Conservation (phyloP, 2,888 invertebrate species). For the Odontothrips loti region DNA sequence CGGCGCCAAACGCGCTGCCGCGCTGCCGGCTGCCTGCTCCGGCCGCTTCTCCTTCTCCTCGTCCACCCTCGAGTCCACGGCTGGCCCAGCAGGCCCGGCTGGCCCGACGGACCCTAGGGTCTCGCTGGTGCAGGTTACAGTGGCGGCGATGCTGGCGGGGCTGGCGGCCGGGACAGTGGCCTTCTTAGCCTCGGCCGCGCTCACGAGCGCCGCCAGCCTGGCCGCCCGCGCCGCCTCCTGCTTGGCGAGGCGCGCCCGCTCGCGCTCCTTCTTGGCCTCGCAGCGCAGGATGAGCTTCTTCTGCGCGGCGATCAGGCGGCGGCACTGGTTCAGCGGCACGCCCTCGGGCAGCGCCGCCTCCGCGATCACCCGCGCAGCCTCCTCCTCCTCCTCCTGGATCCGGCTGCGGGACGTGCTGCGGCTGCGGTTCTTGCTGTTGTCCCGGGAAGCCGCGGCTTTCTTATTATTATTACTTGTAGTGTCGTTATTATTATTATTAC, state of each 20-base stretch:
- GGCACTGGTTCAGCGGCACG: constrained; percentile 15
- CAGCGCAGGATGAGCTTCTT: constrained; percentile 3
- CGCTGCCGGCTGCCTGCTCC: not conserved
- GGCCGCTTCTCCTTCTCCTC: not conserved
- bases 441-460: not conserved
- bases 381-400: constrained; percentile 34
- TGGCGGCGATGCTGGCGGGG: no score
- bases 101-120: not conserved
- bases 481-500: no score
- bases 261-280: constrained; percentile 9
- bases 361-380: constrained; percentile 31
- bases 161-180: not conserved
- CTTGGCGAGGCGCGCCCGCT: constrained; percentile 2
- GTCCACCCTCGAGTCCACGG: not conserved
- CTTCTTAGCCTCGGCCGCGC: constrained; percentile 14
- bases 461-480: not conserved
- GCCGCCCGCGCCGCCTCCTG: constrained; percentile 12
- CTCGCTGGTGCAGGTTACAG: not conserved
- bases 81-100: not conserved
- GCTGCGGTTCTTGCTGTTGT: constrained; percentile 26
- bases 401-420: constrained; percentile 30
- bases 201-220: not conserved
- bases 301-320: constrained; percentile 11
- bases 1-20: not conserved
- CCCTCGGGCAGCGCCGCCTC: constrained; percentile 31